phyloP scores from a whole-genome alignment of 1,140 invertebrate species.

The Pantala flavescens region DNA sequence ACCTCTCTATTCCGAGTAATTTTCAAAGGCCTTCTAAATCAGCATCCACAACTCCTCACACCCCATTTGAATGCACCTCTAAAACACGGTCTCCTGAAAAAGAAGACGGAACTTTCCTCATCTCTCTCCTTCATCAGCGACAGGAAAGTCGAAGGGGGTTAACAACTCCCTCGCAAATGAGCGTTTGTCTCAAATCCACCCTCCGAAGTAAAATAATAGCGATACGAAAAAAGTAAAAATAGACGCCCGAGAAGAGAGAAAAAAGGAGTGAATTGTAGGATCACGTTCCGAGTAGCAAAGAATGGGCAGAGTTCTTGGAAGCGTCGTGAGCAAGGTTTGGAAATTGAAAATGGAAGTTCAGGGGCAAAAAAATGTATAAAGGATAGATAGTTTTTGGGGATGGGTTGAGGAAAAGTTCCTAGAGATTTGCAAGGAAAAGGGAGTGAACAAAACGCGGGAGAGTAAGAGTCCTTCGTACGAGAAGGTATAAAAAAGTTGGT shows the following conservation, averaged over 20 bases:
- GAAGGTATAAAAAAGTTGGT: too few relatives aligned
- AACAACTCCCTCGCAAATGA: not conserved
- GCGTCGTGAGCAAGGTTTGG: not conserved
- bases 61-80: not conserved
- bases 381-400: not conserved
- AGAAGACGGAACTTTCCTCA: not conserved
- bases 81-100: not conserved
- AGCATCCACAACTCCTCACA: not conserved
- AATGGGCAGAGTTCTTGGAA: constrained; percentile 1
- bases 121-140: not conserved
- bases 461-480: too few relatives aligned
- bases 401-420: not conserved
- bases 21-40: not conserved
- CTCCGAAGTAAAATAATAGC: not conserved
- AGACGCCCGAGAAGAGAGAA: not conserved
- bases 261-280: not conserved
- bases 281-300: not conserved
- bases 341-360: not conserved
- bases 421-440: not conserved
- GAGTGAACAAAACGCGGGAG: not conserved
- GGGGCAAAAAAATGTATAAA: not conserved
- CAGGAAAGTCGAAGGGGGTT: not conserved
- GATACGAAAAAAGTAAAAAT: not conserved
- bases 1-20: not conserved
- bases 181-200: not conserved